These are phyloP conservation scores for Ceyx erithaca DNA, from an alignment of 2,797 vertebrate species.

Conservation along the genomic window DNA sequence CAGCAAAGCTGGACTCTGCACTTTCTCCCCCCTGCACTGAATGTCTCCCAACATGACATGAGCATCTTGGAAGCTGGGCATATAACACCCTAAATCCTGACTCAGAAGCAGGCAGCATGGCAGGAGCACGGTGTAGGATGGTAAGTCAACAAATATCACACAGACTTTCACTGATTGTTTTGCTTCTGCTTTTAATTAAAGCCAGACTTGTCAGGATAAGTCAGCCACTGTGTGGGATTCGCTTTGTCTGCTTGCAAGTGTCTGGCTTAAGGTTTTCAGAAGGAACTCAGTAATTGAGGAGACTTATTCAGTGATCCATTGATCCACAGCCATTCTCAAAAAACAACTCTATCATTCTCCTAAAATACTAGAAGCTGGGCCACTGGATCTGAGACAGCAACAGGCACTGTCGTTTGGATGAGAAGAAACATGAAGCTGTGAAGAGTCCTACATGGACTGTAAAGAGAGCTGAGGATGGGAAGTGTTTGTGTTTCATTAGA, in stretches of 20 bases:
- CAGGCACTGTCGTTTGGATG: background rate
- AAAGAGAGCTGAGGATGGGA: background rate
- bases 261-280: background rate
- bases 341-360: background rate
- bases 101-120: background rate
- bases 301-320: background rate
- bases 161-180: background rate
- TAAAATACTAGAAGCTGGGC: background rate
- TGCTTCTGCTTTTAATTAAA: conserved; percentile 31
- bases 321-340: background rate
- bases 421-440: background rate
- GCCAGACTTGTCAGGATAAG: background rate
- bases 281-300: background rate
- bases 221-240: background rate
- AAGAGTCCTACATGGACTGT: background rate
- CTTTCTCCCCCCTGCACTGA: background rate
- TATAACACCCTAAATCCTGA: background rate
- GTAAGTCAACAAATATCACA: background rate
- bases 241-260: background rate
- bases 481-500: background rate
- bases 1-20: background rate
- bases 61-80: background rate
- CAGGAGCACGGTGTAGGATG: background rate
- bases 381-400: background rate
- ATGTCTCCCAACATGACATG: fast-evolving